Evolutionary conservation across 2,797 vertebrate genomes (phyloP).

Genomic region (Ctenopoma kingsleyae): DNA sequence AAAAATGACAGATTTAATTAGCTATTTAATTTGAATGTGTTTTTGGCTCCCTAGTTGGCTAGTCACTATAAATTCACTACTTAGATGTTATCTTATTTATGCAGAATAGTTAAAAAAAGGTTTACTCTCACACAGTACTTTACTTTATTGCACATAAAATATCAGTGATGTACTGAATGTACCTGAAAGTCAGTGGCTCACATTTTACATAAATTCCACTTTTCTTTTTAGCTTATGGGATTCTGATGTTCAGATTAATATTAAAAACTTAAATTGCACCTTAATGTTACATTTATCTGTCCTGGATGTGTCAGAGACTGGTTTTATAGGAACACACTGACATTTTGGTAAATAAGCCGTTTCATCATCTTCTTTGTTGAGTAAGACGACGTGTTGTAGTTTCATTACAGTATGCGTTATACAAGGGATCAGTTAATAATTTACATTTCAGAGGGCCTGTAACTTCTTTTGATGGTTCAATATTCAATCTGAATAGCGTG

Average conservation of each 20-base stretch:
- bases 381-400: neutral
- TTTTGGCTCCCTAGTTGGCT: constrained; percentile 14
- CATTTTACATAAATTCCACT: neutral
- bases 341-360: neutral
- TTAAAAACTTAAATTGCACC: too few relatives aligned
- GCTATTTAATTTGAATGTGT: constrained; percentile 38
- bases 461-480: neutral
- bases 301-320: neutral
- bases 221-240: neutral
- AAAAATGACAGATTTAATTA: constrained; percentile 48
- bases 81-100: neutral
- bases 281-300: neutral
- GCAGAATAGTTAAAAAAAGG: neutral
- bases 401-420: neutral
- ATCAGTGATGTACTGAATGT: neutral
- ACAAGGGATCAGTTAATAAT: neutral
- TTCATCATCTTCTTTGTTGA: neutral
- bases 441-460: neutral
- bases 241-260: neutral
- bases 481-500: neutral
- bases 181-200: neutral
- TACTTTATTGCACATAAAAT: neutral
- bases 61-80: neutral
- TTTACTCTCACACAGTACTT: neutral
- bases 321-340: neutral